These are phyloP conservation scores for Myocastor coypus DNA, from an alignment of 2,113 vertebrate species.

Conservation along the genomic window DNA sequence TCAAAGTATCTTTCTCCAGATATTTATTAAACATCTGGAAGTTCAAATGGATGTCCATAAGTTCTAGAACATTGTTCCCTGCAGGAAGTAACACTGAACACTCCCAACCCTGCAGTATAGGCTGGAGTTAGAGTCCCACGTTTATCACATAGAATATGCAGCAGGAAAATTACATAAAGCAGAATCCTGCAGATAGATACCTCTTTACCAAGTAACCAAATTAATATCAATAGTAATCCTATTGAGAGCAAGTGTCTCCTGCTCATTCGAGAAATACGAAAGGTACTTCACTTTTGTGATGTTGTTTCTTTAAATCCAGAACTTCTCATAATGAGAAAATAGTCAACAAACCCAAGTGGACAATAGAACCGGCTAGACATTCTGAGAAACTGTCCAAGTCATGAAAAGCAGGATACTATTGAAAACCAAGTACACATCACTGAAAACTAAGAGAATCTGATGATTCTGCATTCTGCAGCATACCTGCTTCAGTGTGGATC, in stretches of 20 bases:
- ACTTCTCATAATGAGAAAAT: not conserved
- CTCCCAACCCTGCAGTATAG: not conserved
- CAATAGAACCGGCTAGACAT: not conserved
- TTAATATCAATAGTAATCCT: not conserved
- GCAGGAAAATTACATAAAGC: not conserved
- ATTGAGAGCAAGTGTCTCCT: not conserved
- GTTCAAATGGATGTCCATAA: not conserved
- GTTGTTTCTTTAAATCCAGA: not conserved
- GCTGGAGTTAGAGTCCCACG: not conserved
- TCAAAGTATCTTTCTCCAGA: not conserved
- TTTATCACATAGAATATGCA: not conserved
- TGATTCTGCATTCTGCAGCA: not conserved
- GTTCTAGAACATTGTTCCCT: not conserved
- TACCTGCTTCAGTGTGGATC: not conserved
- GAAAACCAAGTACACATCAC: not conserved
- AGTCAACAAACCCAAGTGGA: not conserved
- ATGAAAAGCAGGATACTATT: not conserved
- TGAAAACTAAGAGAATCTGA: not conserved
- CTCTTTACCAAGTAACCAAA: not conserved
- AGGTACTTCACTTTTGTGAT: not conserved
- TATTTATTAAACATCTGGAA: not conserved
- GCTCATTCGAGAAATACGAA: not conserved
- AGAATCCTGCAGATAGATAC: not conserved
- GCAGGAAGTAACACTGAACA: not conserved
- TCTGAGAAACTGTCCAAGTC: not conserved